Conservation (phyloP, 2,888 invertebrate genomes). For the Capitulum mitella region DNA sequence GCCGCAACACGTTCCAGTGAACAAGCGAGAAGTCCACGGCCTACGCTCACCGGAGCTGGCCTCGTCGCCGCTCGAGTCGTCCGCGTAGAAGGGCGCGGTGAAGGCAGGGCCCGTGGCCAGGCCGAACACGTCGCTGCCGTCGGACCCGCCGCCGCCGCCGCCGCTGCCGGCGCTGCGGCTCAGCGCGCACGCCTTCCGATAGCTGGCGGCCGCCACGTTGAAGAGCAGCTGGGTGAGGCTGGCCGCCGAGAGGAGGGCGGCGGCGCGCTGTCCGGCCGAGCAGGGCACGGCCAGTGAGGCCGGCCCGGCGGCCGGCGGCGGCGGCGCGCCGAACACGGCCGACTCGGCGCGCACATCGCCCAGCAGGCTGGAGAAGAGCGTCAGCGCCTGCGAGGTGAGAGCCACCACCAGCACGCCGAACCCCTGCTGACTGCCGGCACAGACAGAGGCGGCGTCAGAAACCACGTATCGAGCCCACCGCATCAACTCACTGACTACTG, state of each 20-base stretch:
- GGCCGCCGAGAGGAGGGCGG: slow-evolving; percentile 60
- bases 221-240: slow-evolving; percentile 75
- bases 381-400: slow-evolving; percentile 73
- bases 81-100: slow-evolving; percentile 28
- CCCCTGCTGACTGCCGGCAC: slow-evolving; percentile 66
- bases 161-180: background rate
- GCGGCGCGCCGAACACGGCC: slow-evolving; percentile 31
- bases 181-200: slow-evolving; percentile 57
- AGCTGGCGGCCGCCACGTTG: slow-evolving; percentile 78
- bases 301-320: slow-evolving; percentile 43
- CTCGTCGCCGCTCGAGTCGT: slow-evolving; percentile 30
- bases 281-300: slow-evolving; percentile 59
- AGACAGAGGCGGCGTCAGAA: too few species aligned
- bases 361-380: slow-evolving; percentile 62
- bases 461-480: too few species aligned
- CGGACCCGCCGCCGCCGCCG: background rate
- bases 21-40: too few species aligned
- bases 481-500: too few species aligned
- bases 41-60: background rate
- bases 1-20: too few species aligned
- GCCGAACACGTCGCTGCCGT: slow-evolving; percentile 11
- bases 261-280: slow-evolving; percentile 61
- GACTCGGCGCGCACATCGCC: slow-evolving; percentile 69
- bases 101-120: slow-evolving; percentile 2
- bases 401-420: slow-evolving; percentile 85